Conservation (phyloP, 30 jellyfish, hydroid and myxozoan genomes). For the Sanderia malayensis region DNA sequence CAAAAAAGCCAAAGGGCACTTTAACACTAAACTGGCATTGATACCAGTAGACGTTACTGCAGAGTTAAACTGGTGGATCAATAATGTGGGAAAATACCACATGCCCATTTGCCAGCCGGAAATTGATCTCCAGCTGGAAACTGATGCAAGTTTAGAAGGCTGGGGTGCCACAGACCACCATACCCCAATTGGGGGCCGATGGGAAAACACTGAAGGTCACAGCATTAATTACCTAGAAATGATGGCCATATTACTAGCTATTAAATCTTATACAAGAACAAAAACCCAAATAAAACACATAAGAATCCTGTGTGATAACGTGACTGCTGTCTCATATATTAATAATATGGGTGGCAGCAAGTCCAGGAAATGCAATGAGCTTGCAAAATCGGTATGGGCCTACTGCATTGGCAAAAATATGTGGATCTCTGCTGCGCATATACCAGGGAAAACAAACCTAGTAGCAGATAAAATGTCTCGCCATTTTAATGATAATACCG, state of each 20-base stretch:
- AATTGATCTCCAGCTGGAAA: constrained; percentile 3
- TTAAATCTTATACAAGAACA: constrained; percentile 2
- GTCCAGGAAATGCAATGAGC: background rate
- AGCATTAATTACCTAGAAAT: constrained; percentile 50
- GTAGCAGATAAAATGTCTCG: constrained; percentile 60
- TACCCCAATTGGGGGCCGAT: constrained; percentile 44
- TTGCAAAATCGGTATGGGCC: constrained; percentile 39
- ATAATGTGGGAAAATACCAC: background rate
- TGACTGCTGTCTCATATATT: constrained; percentile 9
- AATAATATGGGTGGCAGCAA: constrained; percentile 53
- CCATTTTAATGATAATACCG: constrained; percentile 37
- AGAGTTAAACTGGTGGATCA: constrained; percentile 43
- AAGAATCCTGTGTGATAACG: constrained; percentile 24
- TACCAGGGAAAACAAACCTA: constrained; percentile 46
- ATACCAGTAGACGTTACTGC: constrained; percentile 7
- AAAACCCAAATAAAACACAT: constrained; percentile 26
- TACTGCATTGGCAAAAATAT: constrained; percentile 34
- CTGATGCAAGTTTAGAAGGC: constrained; percentile 69
- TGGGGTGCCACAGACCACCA: constrained; percentile 53
- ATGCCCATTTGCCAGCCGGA: constrained; percentile 13
- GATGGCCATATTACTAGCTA: constrained; percentile 12
- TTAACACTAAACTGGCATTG: constrained; percentile 14
- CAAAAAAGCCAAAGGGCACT: constrained; percentile 31
- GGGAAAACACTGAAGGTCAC: constrained; percentile 13
- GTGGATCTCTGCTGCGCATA: constrained; percentile 58